Evolutionary conservation across 2,797 vertebrate species (phyloP).

Genomic region (Pseudochirops corinnae): DNA sequence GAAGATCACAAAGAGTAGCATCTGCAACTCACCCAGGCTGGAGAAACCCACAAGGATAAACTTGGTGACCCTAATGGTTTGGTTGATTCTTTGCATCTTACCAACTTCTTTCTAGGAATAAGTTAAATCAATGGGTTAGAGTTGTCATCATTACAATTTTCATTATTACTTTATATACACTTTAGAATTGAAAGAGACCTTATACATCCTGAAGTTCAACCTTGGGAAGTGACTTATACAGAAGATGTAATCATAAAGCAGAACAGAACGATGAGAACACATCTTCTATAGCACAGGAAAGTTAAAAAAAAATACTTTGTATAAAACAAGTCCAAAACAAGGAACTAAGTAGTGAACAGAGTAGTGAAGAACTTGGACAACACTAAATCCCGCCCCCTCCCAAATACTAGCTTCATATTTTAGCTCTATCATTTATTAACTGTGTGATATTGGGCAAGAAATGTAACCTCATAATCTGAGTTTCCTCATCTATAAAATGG

Average conservation of each 20-base stretch:
- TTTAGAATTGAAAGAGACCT: neutral
- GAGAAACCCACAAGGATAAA: constrained; percentile 72
- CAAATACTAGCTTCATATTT: neutral
- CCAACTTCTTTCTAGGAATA: constrained; percentile 15
- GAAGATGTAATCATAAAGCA: neutral
- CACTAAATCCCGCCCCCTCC: neutral
- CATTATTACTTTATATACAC: neutral
- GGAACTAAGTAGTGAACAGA: neutral
- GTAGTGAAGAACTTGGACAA: neutral
- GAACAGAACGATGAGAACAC: neutral
- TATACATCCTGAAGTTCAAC: neutral
- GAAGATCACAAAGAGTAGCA: constrained; percentile 60
- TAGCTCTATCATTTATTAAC: neutral
- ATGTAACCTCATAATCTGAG: neutral
- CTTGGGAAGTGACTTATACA: constrained; percentile 21
- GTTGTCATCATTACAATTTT: neutral
- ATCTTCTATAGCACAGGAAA: neutral
- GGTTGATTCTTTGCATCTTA: constrained; percentile 53
- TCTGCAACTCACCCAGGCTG: constrained; percentile 48
- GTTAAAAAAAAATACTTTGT: neutral
- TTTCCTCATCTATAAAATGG: neutral
- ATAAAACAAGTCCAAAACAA: neutral
- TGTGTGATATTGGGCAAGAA: neutral
- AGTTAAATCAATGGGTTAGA: neutral
- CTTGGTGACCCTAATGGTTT: constrained; percentile 26